Evolutionary conservation across 1,140 invertebrate genomes (phyloP).

Genomic region (Elymnias hypermnestra): DNA sequence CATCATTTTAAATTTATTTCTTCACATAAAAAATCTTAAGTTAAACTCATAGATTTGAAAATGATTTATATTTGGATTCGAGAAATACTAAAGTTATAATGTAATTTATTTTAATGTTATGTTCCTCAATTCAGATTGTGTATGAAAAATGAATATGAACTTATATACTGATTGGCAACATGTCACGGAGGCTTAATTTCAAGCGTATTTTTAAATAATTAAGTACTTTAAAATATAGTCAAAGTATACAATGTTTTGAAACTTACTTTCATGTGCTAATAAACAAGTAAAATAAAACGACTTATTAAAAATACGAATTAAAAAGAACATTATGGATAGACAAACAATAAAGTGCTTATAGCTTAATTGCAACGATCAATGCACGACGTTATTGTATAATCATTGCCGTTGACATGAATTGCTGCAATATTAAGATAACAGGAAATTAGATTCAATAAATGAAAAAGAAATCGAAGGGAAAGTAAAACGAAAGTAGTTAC

Average conservation of each 20-base stretch:
- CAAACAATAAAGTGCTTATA: slow-evolving; percentile 46
- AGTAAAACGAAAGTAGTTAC: slow-evolving; percentile 29
- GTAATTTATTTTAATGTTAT: slow-evolving; percentile 14
- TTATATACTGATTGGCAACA: slow-evolving; percentile 26
- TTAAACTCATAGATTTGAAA: too few species aligned
- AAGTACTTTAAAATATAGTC: slow-evolving; percentile 13
- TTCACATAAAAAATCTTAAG: neutral
- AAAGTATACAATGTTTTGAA: slow-evolving; percentile 23
- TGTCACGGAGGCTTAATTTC: slow-evolving; percentile 58
- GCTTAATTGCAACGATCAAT: slow-evolving; percentile 53
- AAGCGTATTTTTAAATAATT: slow-evolving; percentile 12
- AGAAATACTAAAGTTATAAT: slow-evolving; percentile 29
- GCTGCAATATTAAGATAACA: slow-evolving; percentile 25
- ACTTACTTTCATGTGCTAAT: slow-evolving; percentile 73
- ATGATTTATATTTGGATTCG: slow-evolving; percentile 34
- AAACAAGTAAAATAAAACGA: slow-evolving; percentile 60
- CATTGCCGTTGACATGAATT: slow-evolving; percentile 28
- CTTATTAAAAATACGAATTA: slow-evolving; percentile 35
- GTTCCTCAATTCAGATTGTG: slow-evolving; percentile 70
- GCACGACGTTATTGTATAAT: slow-evolving; percentile 21
- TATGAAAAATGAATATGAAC: slow-evolving; percentile 34
- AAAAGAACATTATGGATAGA: slow-evolving; percentile 34
- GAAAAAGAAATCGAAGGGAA: slow-evolving; percentile 20
- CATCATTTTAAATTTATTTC: neutral
- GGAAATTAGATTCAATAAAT: slow-evolving; percentile 8